phyloP scores from a whole-genome alignment of 2,888 invertebrate species.

The Invenusta paracnida region DNA sequence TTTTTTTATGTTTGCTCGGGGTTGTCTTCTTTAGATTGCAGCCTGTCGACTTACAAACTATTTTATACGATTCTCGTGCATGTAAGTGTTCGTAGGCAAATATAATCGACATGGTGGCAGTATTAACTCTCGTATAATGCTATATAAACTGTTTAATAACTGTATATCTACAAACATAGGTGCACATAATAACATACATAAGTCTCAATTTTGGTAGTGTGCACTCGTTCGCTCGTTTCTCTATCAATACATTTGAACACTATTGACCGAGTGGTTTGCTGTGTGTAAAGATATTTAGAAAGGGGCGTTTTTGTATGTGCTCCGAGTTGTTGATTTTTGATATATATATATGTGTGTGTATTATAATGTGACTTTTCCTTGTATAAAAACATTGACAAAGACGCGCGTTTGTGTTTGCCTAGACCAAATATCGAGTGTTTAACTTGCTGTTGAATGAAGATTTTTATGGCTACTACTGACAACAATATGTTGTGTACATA shows the following conservation, averaged over 20 bases:
- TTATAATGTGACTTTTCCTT: background rate
- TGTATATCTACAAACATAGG: background rate
- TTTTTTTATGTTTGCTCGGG: too few species aligned
- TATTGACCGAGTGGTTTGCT: background rate
- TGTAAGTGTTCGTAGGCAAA: too few species aligned
- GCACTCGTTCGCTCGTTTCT: background rate
- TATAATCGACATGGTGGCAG: too few species aligned
- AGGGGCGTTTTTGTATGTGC: background rate
- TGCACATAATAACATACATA: background rate
- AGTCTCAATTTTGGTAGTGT: background rate
- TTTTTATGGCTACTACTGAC: background rate
- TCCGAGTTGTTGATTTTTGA: background rate
- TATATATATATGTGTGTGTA: background rate
- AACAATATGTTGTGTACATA: too few species aligned
- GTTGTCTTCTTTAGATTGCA: too few species aligned
- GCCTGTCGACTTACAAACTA: too few species aligned
- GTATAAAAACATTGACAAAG: background rate
- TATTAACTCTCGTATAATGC: too few species aligned
- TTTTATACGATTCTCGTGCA: too few species aligned
- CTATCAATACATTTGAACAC: slow-evolving; percentile 18
- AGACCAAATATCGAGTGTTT: slow-evolving; percentile 25
- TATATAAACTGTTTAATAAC: too few species aligned
- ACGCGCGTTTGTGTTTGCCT: background rate
- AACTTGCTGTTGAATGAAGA: background rate
- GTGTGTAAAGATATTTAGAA: too few species aligned